A percentile compares a stretch with the other conserved stretches of the same genome.
Evolutionary conservation across 1,140 invertebrate species (phyloP).

Genomic region (Aphelenchoides avenae): DNA sequence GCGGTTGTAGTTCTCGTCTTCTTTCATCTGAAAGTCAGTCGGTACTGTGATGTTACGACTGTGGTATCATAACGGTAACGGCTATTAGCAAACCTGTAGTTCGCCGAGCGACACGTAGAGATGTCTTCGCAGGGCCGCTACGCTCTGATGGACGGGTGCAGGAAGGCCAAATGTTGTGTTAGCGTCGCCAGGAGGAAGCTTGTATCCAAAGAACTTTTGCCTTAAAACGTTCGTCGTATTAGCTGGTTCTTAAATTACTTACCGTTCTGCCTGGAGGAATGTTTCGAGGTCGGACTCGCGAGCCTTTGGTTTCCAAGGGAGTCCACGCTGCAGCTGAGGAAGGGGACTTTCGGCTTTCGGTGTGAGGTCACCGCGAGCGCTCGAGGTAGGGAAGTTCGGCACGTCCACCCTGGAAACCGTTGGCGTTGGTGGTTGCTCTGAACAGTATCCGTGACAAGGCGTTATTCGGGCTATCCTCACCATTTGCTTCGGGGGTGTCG

Average conservation of each 20-base stretch:
- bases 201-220: conserved; percentile 52
- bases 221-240: too few relatives aligned
- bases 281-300: conserved; percentile 44
- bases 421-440: too few relatives aligned
- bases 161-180: conserved; percentile 51
- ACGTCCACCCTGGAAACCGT: too few relatives aligned
- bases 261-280: conserved; percentile 47
- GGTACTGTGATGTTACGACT: neutral
- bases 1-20: conserved; percentile 41
- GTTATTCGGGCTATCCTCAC: too few relatives aligned
- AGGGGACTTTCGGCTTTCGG: conserved; percentile 40
- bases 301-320: conserved; percentile 54
- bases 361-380: conserved; percentile 54
- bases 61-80: conserved; percentile 1
- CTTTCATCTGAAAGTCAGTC: conserved; percentile 42
- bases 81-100: conserved; percentile 41
- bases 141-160: conserved; percentile 35
- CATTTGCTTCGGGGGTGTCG: neutral
- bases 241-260: too few relatives aligned
- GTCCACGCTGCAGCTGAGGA: neutral
- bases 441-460: too few relatives aligned
- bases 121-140: conserved; percentile 50
- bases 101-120: conserved; percentile 51
- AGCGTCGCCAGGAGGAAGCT: conserved; percentile 43
- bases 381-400: too few relatives aligned